Conservation (phyloP, 2,888 invertebrate species). For the Folsomia manolachei region DNA sequence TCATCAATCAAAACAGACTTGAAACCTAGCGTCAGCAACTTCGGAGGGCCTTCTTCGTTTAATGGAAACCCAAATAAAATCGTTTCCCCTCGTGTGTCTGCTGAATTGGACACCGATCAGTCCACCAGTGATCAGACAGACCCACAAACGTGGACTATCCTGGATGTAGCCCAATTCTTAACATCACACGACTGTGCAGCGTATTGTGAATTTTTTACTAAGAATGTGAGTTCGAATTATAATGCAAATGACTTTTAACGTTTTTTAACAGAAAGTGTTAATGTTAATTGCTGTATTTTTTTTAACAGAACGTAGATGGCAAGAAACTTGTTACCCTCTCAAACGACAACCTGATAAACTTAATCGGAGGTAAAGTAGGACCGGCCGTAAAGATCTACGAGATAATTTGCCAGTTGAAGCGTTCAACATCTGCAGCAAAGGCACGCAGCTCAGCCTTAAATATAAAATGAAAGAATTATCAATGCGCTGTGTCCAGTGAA, state of each 20-base stretch:
- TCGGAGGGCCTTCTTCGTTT: too few species aligned
- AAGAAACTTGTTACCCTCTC: constrained; percentile 73
- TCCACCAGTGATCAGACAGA: too few species aligned
- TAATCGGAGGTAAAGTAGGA: constrained; percentile 90
- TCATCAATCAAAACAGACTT: too few species aligned
- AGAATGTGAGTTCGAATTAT: constrained; percentile 54
- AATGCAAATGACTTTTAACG: background rate
- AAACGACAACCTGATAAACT: constrained; percentile 84
- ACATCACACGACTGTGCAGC: constrained; percentile 76
- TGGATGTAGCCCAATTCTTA: constrained; percentile 85
- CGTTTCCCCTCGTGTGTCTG: too few species aligned
- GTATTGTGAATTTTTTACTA: constrained; percentile 62
- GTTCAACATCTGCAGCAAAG: constrained; percentile 66
- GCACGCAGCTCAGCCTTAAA: background rate
- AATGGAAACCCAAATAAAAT: too few species aligned
- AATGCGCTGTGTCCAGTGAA: background rate
- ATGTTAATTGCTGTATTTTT: constrained; percentile 50
- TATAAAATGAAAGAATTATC: background rate
- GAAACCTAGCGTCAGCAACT: too few species aligned
- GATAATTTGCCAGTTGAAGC: constrained; percentile 85
- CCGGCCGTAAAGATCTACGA: constrained; percentile 91
- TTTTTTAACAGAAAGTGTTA: constrained; percentile 2
- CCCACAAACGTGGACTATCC: constrained; percentile 74
- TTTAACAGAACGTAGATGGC: constrained; percentile 72
- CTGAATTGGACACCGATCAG: too few species aligned